These are phyloP conservation scores for Lanistes nyassanus DNA, from an alignment of 1,140 invertebrate genomes.

Conservation along the genomic window DNA sequence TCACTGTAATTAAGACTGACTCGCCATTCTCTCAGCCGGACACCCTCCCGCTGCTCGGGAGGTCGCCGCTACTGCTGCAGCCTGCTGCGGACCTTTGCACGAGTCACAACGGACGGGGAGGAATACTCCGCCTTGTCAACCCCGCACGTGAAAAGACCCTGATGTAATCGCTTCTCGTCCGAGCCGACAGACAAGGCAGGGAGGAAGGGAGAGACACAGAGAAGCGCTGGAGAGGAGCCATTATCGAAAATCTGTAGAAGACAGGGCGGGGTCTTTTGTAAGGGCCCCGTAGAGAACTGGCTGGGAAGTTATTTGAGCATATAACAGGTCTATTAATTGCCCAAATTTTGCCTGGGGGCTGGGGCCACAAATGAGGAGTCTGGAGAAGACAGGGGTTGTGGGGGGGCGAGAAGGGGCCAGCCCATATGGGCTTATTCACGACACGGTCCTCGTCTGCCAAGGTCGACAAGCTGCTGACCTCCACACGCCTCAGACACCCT, in stretches of 20 bases:
- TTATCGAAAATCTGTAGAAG: neutral
- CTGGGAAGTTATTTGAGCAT: neutral
- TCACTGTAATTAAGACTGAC: slow-evolving; percentile 11
- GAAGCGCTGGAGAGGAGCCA: neutral
- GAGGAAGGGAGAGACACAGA: neutral
- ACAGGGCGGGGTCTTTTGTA: neutral
- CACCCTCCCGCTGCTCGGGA: neutral
- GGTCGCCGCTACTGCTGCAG: neutral
- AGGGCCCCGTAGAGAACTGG: neutral
- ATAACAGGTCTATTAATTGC: slow-evolving; percentile 14
- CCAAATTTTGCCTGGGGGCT: slow-evolving; percentile 5
- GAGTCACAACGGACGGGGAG: neutral
- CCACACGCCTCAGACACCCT: neutral
- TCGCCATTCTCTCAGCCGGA: neutral
- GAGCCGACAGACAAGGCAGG: neutral
- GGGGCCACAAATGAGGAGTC: neutral
- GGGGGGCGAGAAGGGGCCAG: neutral
- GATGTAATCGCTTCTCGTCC: slow-evolving; percentile 10
- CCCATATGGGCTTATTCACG: slow-evolving; percentile 5
- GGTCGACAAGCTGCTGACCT: neutral
- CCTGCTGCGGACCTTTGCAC: neutral
- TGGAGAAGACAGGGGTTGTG: neutral
- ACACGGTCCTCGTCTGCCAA: neutral
- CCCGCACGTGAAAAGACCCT: neutral
- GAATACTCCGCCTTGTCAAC: neutral